phyloP scores from a whole-genome alignment of 1,140 invertebrate genomes.

The Drosophila melanica region DNA sequence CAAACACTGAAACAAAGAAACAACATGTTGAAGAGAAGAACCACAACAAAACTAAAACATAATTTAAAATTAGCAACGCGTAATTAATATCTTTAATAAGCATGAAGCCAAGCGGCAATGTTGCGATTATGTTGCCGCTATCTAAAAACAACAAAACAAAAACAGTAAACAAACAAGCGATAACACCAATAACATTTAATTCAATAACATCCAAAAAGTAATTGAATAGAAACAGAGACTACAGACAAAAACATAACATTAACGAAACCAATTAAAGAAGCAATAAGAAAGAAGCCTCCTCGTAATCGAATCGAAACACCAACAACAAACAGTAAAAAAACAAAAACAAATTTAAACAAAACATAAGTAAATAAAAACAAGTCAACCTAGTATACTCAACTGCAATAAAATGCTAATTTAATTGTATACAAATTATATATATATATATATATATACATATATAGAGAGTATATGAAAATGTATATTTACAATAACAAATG shows the following conservation, averaged over 20 bases:
- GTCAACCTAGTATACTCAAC: slow-evolving; percentile 81
- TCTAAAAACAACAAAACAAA: slow-evolving; percentile 23
- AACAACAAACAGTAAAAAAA: slow-evolving; percentile 40
- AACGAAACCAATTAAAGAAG: slow-evolving; percentile 33
- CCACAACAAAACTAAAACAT: slow-evolving; percentile 51
- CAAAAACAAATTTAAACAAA: slow-evolving; percentile 29
- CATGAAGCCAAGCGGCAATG: slow-evolving; percentile 39
- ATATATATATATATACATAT: slow-evolving; percentile 38
- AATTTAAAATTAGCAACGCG: slow-evolving; percentile 76
- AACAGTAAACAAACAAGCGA: slow-evolving; percentile 12
- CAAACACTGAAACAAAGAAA: slow-evolving; percentile 5
- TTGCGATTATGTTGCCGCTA: slow-evolving; percentile 38
- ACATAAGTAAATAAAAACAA: slow-evolving; percentile 38
- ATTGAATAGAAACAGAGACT: slow-evolving; percentile 32
- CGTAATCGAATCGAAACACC: slow-evolving; percentile 46
- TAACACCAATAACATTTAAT: slow-evolving; percentile 24
- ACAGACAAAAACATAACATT: slow-evolving; percentile 29
- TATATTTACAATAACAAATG: slow-evolving; percentile 64
- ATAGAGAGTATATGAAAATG: slow-evolving; percentile 60
- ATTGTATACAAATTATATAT: slow-evolving; percentile 61
- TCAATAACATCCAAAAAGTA: slow-evolving; percentile 27
- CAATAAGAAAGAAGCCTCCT: slow-evolving; percentile 50
- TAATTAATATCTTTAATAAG: slow-evolving; percentile 56
- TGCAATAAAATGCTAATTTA: slow-evolving; percentile 75
- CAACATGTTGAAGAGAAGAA: slow-evolving; percentile 32